A percentile compares a stretch with the other conserved stretches of the same genome.
Evolutionary conservation across 92 coral and sea anemone species (phyloP).

Genomic region (Pocillopora grandis): DNA sequence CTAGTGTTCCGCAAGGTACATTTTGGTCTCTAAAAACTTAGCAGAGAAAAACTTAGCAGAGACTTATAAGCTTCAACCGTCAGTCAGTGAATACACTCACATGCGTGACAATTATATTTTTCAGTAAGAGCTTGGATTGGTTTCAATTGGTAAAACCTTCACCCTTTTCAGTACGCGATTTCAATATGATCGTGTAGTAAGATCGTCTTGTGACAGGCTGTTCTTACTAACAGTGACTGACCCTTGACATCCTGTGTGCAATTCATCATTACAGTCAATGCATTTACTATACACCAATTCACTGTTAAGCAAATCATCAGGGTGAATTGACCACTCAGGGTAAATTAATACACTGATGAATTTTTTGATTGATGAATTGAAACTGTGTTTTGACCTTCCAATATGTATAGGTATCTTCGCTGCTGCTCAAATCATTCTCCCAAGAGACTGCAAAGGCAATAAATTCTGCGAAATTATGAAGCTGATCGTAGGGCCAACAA

Average conservation of each 20-base stretch:
- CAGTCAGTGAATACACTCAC: background rate
- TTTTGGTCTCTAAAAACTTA: background rate
- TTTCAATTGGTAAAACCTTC: too few relatives aligned
- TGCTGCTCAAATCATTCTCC: conserved; percentile 77
- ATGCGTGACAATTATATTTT: too few relatives aligned
- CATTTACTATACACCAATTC: too few relatives aligned
- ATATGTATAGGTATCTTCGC: conserved; percentile 54
- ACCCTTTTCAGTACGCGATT: too few relatives aligned
- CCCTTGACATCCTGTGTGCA: too few relatives aligned
- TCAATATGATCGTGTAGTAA: too few relatives aligned
- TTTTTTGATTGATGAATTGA: too few relatives aligned
- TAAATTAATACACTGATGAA: background rate
- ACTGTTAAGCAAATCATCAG: too few relatives aligned
- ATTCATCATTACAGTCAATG: too few relatives aligned
- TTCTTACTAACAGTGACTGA: too few relatives aligned
- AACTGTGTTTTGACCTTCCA: background rate
- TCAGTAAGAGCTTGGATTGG: too few relatives aligned
- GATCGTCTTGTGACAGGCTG: too few relatives aligned
- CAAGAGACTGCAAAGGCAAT: conserved; percentile 88
- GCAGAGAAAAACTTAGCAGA: background rate
- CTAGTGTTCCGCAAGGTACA: conserved; percentile 11
- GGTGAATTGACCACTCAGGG: background rate
- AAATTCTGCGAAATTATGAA: conserved; percentile 88
- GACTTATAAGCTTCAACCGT: background rate
- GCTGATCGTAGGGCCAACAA: conserved; percentile 87